Evolutionary conservation across 2,888 invertebrate species (phyloP).

Genomic region (Drosophila falleni): DNA sequence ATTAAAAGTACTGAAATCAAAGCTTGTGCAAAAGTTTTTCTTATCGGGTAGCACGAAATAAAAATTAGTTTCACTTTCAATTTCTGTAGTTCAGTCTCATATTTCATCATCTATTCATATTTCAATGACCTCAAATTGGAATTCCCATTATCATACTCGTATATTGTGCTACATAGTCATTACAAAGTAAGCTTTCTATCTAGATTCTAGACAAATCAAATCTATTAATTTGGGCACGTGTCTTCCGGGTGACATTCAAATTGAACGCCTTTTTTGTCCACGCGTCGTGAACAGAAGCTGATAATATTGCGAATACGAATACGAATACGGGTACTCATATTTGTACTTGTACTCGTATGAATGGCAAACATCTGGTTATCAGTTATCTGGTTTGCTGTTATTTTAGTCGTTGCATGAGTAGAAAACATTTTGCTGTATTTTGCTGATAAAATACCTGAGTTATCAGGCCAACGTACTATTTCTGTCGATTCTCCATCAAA

Average conservation of each 20-base stretch:
- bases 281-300: constrained; percentile 46
- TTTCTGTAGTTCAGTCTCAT: not conserved
- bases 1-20: not conserved
- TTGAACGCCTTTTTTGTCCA: constrained; percentile 16
- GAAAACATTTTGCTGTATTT: constrained; percentile 31
- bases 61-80: constrained; percentile 1
- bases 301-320: constrained; percentile 18
- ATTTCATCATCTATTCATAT: constrained; percentile 9
- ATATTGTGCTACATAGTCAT: not conserved
- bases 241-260: constrained; percentile 42
- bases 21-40: not conserved
- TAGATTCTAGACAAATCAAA: constrained; percentile 18
- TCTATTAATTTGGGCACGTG: constrained; percentile 46
- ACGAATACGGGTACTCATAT: not conserved
- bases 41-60: not conserved
- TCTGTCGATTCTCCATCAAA: constrained; percentile 43
- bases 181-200: constrained; percentile 1
- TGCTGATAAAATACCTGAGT: constrained; percentile 73
- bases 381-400: constrained; percentile 47
- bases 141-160: not conserved
- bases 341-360: constrained; percentile 11
- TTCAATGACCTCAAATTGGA: not conserved
- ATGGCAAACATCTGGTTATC: constrained; percentile 57
- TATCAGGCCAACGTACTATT: constrained; percentile 56
- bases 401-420: constrained; percentile 45